These are phyloP conservation scores for Epicauta chinensis DNA, from an alignment of 1,140 invertebrate genomes.

Conservation along the genomic window DNA sequence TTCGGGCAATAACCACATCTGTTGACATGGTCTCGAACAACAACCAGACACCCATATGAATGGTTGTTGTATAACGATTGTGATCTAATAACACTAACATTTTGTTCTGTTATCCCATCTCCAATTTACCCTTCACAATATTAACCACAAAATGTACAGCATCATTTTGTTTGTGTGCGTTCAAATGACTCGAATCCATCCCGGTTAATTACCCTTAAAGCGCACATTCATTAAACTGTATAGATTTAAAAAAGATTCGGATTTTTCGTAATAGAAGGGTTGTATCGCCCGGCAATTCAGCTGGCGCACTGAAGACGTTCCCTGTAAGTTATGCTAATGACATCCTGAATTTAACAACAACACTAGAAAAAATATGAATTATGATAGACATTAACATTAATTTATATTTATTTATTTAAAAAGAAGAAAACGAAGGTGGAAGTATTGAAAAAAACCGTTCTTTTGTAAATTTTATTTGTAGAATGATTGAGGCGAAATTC, in stretches of 20 bases:
- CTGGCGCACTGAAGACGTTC: conserved; percentile 4
- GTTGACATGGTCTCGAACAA: conserved; percentile 12
- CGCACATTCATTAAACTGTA: conserved; percentile 5
- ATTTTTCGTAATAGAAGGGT: conserved; percentile 1
- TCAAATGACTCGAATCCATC: conserved; percentile 3
- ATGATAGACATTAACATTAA: conserved; percentile 6
- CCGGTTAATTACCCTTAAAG: conserved; percentile 12
- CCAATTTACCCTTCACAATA: too few species aligned
- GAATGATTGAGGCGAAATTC: too few species aligned
- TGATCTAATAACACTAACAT: too few species aligned
- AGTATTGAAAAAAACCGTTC: too few species aligned
- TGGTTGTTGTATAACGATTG: conserved; percentile 5
- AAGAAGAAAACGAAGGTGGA: too few species aligned
- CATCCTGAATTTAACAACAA: conserved; percentile 7
- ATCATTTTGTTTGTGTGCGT: conserved; percentile 8
- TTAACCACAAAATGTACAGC: too few species aligned
- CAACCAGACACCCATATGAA: conserved; percentile 2
- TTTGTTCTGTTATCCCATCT: too few species aligned
- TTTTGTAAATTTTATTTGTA: too few species aligned
- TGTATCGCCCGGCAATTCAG: not conserved
- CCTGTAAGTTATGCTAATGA: conserved; percentile 16
- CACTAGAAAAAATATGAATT: conserved; percentile 2
- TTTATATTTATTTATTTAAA: too few species aligned
- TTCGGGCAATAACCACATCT: conserved; percentile 12
- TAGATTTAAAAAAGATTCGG: too few species aligned